Evolutionary conservation across 1,140 invertebrate genomes (phyloP).

Genomic region (Drosophila bifasciata): DNA sequence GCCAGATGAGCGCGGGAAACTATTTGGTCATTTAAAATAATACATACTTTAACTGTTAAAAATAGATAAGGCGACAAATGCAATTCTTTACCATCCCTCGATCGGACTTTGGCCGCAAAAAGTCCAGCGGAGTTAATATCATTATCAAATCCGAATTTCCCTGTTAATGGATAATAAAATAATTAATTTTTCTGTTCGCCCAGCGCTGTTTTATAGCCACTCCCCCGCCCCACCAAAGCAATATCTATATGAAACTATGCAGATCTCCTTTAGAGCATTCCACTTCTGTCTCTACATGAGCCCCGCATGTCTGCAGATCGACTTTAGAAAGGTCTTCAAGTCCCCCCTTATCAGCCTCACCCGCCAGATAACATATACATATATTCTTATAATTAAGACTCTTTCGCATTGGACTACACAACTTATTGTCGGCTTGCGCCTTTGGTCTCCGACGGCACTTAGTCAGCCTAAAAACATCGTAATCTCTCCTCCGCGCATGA

Average conservation of each 20-base stretch:
- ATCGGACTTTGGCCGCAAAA: too few species aligned
- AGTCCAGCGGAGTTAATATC: too few species aligned
- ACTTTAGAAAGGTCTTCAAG: conserved; percentile 4
- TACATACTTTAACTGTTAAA: too few species aligned
- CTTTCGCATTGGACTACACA: conserved; percentile 26
- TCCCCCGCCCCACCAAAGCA: conserved; percentile 9
- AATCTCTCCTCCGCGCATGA: conserved; percentile 39
- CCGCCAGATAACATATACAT: not conserved
- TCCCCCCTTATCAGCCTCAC: conserved; percentile 1
- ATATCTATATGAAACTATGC: conserved; percentile 6
- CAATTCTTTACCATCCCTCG: too few species aligned
- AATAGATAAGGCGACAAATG: too few species aligned
- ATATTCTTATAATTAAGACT: conserved; percentile 34
- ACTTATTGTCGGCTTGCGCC: conserved; percentile 19
- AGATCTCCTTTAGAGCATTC: conserved; percentile 5
- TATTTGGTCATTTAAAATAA: too few species aligned
- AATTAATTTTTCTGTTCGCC: conserved; percentile 6
- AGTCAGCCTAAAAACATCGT: conserved; percentile 35
- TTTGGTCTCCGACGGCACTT: conserved; percentile 54
- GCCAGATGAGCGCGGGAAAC: too few species aligned
- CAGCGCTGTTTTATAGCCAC: conserved; percentile 9
- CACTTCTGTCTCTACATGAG: not conserved
- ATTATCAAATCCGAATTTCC: conserved; percentile 19
- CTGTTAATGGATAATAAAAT: conserved; percentile 1
- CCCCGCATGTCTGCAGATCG: too few species aligned